Conservation (phyloP, 2,797 vertebrate genomes). For the Nannoperca obscura region DNA sequence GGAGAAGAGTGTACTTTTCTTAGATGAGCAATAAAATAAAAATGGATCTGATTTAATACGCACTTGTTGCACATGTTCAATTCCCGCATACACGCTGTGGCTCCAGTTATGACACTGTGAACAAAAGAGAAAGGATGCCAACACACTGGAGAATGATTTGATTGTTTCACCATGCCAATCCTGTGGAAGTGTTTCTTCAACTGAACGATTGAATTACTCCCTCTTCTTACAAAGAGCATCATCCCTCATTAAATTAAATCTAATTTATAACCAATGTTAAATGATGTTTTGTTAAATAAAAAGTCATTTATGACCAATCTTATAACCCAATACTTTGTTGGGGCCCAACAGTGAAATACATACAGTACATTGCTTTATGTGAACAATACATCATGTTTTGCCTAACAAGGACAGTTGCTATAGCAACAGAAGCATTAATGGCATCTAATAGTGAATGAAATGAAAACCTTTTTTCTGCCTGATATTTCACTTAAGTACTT, state of each 20-base stretch:
- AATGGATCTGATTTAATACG: conserved; percentile 10
- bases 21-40: background rate
- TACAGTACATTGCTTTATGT: background rate
- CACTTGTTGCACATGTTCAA: background rate
- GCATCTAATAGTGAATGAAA: conserved; percentile 35
- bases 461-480: conserved; percentile 41
- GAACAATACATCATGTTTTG: conserved; percentile 39
- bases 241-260: background rate
- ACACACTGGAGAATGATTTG: background rate
- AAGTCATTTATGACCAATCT: background rate
- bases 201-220: background rate
- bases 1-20: background rate
- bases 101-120: background rate
- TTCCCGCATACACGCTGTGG: background rate
- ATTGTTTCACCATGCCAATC: background rate
- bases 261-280: background rate
- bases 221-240: background rate
- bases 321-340: background rate
- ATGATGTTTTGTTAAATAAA: background rate
- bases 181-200: background rate
- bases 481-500: conserved; percentile 43
- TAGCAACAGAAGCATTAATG: conserved; percentile 53
- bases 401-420: conserved; percentile 55
- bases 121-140: background rate
- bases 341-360: background rate